Conservation (phyloP, 2,797 vertebrate genomes). For the Xyrichtys novacula region DNA sequence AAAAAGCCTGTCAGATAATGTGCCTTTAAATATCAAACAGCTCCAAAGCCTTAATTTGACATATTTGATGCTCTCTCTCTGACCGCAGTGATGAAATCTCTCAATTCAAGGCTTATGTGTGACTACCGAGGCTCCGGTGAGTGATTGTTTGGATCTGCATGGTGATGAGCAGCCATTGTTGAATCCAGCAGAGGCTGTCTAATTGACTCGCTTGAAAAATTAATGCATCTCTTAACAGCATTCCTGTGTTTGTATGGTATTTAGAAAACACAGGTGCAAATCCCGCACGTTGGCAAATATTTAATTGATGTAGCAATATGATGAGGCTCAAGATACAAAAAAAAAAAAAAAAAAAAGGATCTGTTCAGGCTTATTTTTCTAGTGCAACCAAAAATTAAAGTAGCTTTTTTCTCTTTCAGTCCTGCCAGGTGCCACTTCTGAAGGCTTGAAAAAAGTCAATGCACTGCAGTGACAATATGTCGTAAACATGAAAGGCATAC, state of each 20-base stretch:
- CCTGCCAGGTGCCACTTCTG: constrained; percentile 10
- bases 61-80: constrained; percentile 1
- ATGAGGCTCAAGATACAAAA: constrained; percentile 39
- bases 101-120: constrained; percentile 16
- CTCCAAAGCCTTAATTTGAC: not conserved
- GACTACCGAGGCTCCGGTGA: constrained; percentile 41
- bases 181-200: constrained; percentile 75
- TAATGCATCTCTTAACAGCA: constrained; percentile 81
- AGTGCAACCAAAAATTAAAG: not conserved
- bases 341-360: constrained; percentile 26
- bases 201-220: constrained; percentile 84
- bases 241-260: constrained; percentile 77
- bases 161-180: constrained; percentile 72
- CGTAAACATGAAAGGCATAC: constrained; percentile 39
- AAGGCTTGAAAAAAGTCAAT: not conserved
- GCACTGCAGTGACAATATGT: constrained; percentile 20
- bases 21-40: constrained; percentile 3
- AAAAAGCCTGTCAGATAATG: not conserved
- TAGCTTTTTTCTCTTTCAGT: constrained; percentile 4
- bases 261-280: constrained; percentile 80
- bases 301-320: constrained; percentile 80
- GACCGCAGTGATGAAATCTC: constrained; percentile 33
- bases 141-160: constrained; percentile 74
- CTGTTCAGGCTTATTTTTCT: constrained; percentile 30
- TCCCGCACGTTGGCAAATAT: constrained; percentile 66